Evolutionary conservation across 2,113 vertebrate genomes (phyloP).

Genomic region (Laticauda laticaudata): DNA sequence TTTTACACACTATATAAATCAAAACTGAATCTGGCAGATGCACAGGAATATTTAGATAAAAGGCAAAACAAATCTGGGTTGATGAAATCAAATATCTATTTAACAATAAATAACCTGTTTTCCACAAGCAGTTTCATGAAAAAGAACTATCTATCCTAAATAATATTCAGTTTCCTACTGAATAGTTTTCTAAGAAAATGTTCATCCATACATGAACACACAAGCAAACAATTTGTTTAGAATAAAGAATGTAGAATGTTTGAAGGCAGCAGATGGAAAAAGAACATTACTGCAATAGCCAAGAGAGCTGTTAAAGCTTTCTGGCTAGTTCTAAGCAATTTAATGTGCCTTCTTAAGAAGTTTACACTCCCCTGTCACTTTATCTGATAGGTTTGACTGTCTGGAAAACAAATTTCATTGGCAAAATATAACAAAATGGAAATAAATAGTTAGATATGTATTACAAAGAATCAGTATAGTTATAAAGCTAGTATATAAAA

Average conservation of each 20-base stretch:
- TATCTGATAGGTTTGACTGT: conserved; percentile 49
- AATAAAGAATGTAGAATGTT: conserved; percentile 61
- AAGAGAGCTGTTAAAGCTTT: conserved; percentile 62
- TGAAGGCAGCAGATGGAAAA: conserved; percentile 64
- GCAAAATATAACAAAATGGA: conserved; percentile 47
- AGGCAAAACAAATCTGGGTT: neutral
- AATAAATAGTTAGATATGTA: conserved; percentile 39
- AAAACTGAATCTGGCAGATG: neutral
- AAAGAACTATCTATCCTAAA: neutral
- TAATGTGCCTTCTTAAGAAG: conserved; percentile 53
- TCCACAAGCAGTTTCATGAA: neutral
- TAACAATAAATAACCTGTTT: neutral
- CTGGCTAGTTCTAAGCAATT: conserved; percentile 62
- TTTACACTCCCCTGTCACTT: conserved; percentile 53
- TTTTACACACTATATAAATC: neutral
- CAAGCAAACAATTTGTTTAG: conserved; percentile 62
- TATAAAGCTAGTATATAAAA: conserved; percentile 32
- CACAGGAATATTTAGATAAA: neutral
- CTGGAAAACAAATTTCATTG: conserved; percentile 45
- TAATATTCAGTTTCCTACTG: neutral
- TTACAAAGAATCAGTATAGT: conserved; percentile 35
- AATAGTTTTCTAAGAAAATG: conserved; percentile 45
- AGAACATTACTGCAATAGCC: conserved; percentile 64
- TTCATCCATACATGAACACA: conserved; percentile 58
- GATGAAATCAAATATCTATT: neutral